phyloP scores from a whole-genome alignment of 2,888 invertebrate species.

The Drosophila subsilvestris region DNA sequence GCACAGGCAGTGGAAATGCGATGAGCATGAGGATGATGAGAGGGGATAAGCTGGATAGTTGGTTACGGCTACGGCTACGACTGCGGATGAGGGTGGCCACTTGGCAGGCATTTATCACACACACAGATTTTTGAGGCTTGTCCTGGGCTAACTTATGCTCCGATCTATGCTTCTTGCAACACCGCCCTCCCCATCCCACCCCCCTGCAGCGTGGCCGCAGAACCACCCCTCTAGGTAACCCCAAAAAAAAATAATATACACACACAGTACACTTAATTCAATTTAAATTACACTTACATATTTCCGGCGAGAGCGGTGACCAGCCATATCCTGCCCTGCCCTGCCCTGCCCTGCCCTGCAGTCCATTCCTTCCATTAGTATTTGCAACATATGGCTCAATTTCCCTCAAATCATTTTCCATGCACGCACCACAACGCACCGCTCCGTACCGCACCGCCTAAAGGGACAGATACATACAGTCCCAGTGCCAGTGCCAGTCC shows the following conservation, averaged over 20 bases:
- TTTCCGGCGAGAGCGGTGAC: constrained; percentile 63
- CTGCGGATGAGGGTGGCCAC: constrained; percentile 44
- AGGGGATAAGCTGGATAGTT: constrained; percentile 15
- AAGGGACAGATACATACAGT: constrained; percentile 17
- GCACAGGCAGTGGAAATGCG: not conserved
- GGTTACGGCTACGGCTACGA: not conserved
- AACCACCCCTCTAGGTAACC: not conserved
- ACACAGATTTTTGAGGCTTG: constrained; percentile 62
- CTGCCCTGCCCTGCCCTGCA: constrained; percentile 41
- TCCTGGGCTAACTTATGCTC: constrained; percentile 21
- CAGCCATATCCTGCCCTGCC: constrained; percentile 33
- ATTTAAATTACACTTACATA: constrained; percentile 82
- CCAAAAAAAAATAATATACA: not conserved
- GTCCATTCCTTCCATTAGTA: constrained; percentile 69
- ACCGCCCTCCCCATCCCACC: not conserved
- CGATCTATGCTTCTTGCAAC: constrained; percentile 2
- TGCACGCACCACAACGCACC: constrained; percentile 31
- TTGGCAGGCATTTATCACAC: constrained; percentile 74
- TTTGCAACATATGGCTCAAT: constrained; percentile 82
- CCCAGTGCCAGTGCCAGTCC: constrained; percentile 11
- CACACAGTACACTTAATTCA: constrained; percentile 77
- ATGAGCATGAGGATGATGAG: constrained; percentile 2
- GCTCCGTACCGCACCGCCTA: constrained; percentile 17
- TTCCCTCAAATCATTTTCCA: constrained; percentile 75
- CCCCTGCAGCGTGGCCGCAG: constrained; percentile 3